phyloP scores from a whole-genome alignment of 2,888 invertebrate species.

The Drosophila ustulata region DNA sequence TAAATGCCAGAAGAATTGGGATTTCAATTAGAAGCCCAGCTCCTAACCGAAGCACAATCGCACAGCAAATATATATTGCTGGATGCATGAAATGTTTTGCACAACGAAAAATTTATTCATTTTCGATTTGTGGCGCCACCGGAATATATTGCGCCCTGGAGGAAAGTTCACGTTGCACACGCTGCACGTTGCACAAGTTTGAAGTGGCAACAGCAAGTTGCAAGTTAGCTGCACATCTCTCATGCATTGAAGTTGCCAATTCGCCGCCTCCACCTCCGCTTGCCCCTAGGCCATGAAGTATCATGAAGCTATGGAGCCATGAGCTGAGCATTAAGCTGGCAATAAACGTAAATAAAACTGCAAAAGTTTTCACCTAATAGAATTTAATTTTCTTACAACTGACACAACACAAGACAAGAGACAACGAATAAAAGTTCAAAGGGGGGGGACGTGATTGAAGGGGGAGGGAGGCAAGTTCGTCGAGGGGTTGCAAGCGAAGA shows the following conservation, averaged over 20 bases:
- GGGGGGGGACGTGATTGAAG: too few relatives aligned
- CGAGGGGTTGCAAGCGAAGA: slow-evolving; percentile 1
- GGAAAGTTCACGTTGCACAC: slow-evolving; percentile 20
- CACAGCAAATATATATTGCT: too few relatives aligned
- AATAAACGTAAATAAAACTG: slow-evolving; percentile 56
- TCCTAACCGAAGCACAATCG: too few relatives aligned
- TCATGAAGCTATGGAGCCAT: slow-evolving; percentile 49
- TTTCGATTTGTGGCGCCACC: slow-evolving; percentile 38
- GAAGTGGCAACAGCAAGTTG: slow-evolving; percentile 55
- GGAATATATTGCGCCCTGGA: slow-evolving; percentile 15
- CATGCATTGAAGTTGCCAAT: slow-evolving; percentile 5
- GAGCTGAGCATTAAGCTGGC: slow-evolving; percentile 38
- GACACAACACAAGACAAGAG: slow-evolving; percentile 16
- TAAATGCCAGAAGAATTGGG: too few relatives aligned
- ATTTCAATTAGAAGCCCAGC: too few relatives aligned
- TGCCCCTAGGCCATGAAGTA: slow-evolving; percentile 17
- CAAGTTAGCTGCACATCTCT: slow-evolving; percentile 41
- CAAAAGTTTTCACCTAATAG: slow-evolving; percentile 54
- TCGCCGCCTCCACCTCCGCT: background rate
- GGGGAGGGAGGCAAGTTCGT: background rate
- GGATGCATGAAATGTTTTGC: background rate
- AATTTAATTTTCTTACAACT: slow-evolving; percentile 62
- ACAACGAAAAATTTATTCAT: slow-evolving; percentile 20
- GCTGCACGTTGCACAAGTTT: slow-evolving; percentile 24
- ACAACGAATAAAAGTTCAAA: slow-evolving; percentile 11